Evolutionary conservation across 2,113 vertebrate species (phyloP), one percentile per base, ranked within the genome.

Genomic region (Sisor rabdophorus): DNA sequence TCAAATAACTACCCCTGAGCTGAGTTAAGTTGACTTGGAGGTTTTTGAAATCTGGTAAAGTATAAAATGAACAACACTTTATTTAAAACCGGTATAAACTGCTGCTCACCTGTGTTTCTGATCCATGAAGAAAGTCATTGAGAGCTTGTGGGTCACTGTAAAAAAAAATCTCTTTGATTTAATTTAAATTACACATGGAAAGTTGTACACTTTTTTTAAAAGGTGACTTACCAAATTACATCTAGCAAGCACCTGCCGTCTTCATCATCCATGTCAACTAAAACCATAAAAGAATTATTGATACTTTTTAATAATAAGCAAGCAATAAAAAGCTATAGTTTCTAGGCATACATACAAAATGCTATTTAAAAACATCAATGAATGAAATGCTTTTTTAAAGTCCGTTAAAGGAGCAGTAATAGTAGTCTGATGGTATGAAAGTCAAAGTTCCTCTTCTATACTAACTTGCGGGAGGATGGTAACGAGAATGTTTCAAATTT

Each of bases 211-310:
- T 8, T n/a, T 17, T 24, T 20, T 20, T 8, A 63, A 16, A 40
- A 2, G 2, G 8, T 26, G 55, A 93, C 95, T 93, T 89, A 98
- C 96, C 96, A 98, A 91, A 98, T 98, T 88, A 98, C 95, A 92
- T 98, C 96, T 93, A 98, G 91, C 94, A 98, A 93, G 93, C 96
- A 98, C 91, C 96, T 95, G 91, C 96, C 95, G 79, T 98, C 96
- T 93, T 98, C 96, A 97, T 98, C 96, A 94, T 98, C 96, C 96
- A 98, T 98, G 94, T 93, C 95, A 96, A 96, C 96, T 98, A 88
- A 79, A 81, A 80, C 78, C 82, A 73, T 80, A 36, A 36, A 36
- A 4, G 3, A 36, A 36, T 36, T 36, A 36, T 36, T 36, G 32
- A 7, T 36, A 36, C 7, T 36, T 36, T 7, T 36, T 3, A 7